Conservation (phyloP, 2,888 invertebrate species). For the Villa cingulata region DNA sequence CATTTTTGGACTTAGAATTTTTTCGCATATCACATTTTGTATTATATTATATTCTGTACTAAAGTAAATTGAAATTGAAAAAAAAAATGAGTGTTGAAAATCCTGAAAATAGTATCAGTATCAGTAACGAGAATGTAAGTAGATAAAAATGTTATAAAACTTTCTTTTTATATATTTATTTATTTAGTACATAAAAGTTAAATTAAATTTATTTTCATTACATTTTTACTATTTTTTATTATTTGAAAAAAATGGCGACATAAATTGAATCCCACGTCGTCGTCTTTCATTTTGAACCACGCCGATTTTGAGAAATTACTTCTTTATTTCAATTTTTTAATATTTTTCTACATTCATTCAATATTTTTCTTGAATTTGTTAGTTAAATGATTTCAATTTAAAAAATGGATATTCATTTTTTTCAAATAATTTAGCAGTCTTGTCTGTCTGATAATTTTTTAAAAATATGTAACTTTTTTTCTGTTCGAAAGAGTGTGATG, state of each 20-base stretch:
- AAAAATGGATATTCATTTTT: background rate
- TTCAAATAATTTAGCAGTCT: background rate
- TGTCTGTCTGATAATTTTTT: background rate
- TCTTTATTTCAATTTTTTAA: background rate
- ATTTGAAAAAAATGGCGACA: constrained; percentile 54
- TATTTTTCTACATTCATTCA: too few relatives aligned
- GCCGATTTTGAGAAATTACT: background rate
- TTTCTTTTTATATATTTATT: background rate
- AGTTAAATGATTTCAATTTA: too few relatives aligned
- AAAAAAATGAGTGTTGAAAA: constrained; percentile 51
- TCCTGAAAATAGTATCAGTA: constrained; percentile 44
- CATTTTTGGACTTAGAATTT: constrained; percentile 11
- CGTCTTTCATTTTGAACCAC: constrained; percentile 29
- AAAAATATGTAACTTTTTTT: too few relatives aligned
- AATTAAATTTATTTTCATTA: background rate
- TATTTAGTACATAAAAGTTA: background rate
- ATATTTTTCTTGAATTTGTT: too few relatives aligned
- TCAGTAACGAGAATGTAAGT: constrained; percentile 48
- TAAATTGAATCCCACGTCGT: constrained; percentile 53
- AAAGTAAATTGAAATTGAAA: background rate
- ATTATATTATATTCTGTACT: background rate
- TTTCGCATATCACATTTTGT: constrained; percentile 2
- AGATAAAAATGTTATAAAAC: constrained; percentile 7
- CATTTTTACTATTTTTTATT: background rate
- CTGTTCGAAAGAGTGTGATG: too few relatives aligned